Base-by-base conservation (phyloP, 2,797 vertebrate species). In the Xyrichtys novacula region DNA sequence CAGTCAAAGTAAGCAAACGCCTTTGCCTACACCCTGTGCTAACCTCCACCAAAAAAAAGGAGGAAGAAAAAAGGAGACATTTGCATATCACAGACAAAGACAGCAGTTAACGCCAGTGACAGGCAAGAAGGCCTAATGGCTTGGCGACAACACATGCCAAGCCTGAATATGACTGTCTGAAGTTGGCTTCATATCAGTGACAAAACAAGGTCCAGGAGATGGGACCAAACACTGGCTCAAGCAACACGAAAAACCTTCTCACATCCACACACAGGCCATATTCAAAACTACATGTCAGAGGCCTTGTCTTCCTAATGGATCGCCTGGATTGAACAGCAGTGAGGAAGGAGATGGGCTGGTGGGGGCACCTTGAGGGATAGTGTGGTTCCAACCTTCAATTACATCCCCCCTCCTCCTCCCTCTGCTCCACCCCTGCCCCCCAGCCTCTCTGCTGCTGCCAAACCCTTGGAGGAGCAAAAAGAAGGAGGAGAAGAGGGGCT, bases 291-390 rank as follows among this genome's bases (percentile, higher is more conserved):
- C 88, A 93, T 93, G 94, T 92, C 80, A 80, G 66, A 76, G 80
- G 77, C 83, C 84, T 81, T 65, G 84, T 89, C 80, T 85, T 85
- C 72, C 73, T 90, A 90, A 91, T 90, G 87, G 88, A 89, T 85
- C 71, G 60, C 76, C 91, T 94, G 93, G 94, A 95, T 93, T 93
- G 93, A 96, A 91, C 93, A 91, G 92, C 88, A 87, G 91, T 90
- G 86, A 89, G 86, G 92, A 93, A 94, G 94, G 93, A 94, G 84
- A 91, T 92, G 94, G 95, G 94, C 94, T 84, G 85, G 90, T 87
- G 89, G 92, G 94, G 91, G 94, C 95, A 96, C 96, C 94, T 95
- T 94, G 95, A 95, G 95, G 95, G 94, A 94, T 94, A 94, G 91
- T 86, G 19, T 92, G 92, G 92, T 95, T 95, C 93, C 93, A 94